Evolutionary conservation across 2,888 invertebrate genomes (phyloP).

Genomic region (Apamea anceps): DNA sequence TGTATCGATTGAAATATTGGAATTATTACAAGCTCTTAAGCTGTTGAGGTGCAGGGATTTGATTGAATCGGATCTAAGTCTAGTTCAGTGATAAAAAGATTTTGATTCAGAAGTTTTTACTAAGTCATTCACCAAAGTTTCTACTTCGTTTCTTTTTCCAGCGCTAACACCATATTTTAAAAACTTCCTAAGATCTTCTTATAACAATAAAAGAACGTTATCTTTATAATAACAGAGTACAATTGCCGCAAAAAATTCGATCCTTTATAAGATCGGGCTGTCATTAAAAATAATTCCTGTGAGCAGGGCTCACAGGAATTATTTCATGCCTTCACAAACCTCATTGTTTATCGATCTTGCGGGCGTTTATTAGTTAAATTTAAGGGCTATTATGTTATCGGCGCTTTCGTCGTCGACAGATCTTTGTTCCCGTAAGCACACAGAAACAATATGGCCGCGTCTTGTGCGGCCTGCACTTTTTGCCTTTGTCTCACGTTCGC

Average conservation of each 20-base stretch:
- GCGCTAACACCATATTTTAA: neutral
- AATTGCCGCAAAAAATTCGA: constrained; percentile 53
- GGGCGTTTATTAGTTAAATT: constrained; percentile 79
- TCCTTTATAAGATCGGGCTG: constrained; percentile 46
- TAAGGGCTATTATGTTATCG: constrained; percentile 75
- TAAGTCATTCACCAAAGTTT: constrained; percentile 4
- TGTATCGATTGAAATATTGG: constrained; percentile 73
- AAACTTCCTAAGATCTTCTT: neutral
- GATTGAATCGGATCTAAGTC: constrained; percentile 48
- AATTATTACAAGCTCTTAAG: constrained; percentile 69
- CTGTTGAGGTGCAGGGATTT: constrained; percentile 52
- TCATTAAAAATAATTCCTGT: constrained; percentile 58
- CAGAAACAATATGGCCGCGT: constrained; percentile 77
- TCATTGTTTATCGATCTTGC: constrained; percentile 69
- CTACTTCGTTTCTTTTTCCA: neutral
- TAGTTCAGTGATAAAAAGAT: constrained; percentile 42
- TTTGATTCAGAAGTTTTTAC: constrained; percentile 27
- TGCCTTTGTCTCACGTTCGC: constrained; percentile 79
- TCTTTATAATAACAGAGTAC: constrained; percentile 50
- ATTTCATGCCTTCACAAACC: constrained; percentile 57
- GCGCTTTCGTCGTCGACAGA: constrained; percentile 70
- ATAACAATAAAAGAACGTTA: constrained; percentile 19
- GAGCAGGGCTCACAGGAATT: no score
- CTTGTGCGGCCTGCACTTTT: constrained; percentile 82
- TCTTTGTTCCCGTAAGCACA: constrained; percentile 73